Percentiles rank a stretch among this genome's conserved stretches.
Evolutionary conservation across 2,797 vertebrate species (phyloP).

Genomic region (Rhabdomys pumilio): DNA sequence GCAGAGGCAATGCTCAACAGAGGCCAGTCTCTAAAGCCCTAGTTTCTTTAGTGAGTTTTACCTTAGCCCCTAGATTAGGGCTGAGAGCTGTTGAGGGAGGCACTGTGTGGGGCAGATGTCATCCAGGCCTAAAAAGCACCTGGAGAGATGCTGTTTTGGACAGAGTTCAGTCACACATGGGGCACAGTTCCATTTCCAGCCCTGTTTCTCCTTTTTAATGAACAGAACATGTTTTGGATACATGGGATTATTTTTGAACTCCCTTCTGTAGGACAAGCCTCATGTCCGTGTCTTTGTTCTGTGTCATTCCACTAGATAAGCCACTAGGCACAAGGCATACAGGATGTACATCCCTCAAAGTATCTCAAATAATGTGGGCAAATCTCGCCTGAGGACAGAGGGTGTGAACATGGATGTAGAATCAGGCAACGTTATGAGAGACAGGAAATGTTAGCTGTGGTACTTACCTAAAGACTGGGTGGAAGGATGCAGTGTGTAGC

Average conservation of each 20-base stretch:
- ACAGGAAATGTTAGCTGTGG: neutral
- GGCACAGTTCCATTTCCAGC: neutral
- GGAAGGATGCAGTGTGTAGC: neutral
- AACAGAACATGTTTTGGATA: neutral
- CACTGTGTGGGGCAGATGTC: neutral
- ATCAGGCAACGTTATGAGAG: neutral
- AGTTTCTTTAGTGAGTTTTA: neutral
- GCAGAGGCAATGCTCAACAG: neutral
- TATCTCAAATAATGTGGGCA: neutral
- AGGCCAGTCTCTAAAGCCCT: neutral
- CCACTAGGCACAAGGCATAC: neutral
- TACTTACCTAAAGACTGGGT: neutral
- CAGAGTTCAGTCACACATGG: neutral
- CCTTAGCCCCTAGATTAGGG: neutral
- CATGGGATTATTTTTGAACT: neutral
- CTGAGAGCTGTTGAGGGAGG: neutral
- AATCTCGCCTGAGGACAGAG: neutral
- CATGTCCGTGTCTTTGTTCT: neutral
- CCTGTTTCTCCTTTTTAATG: neutral
- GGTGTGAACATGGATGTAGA: neutral
- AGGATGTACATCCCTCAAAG: neutral
- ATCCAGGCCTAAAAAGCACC: neutral
- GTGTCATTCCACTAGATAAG: neutral
- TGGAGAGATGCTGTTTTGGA: rapidly evolving
- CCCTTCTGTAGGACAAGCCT: neutral